phyloP scores from a whole-genome alignment of 2,797 vertebrate species.

The Sebastes itinus region DNA sequence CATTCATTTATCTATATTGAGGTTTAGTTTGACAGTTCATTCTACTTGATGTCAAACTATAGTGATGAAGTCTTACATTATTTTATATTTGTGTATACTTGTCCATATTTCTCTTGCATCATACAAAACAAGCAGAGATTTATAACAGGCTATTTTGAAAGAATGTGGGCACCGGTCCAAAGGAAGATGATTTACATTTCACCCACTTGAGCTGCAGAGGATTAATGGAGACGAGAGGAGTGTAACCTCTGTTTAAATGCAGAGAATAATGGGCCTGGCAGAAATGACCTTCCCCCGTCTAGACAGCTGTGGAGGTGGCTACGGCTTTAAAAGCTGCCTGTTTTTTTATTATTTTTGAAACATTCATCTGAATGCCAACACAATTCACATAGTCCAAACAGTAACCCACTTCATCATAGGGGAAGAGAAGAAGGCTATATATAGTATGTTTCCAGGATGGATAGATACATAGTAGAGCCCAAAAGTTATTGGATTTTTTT shows the following conservation, averaged over 20 bases:
- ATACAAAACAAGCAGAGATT: not conserved
- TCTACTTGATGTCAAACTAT: not conserved
- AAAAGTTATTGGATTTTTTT: not conserved
- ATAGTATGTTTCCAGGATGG: not conserved
- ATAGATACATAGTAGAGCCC: not conserved
- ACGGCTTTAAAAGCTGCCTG: conserved; percentile 25
- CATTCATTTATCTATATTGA: not conserved
- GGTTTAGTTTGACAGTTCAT: not conserved
- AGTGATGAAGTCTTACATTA: not conserved
- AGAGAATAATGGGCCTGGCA: conserved; percentile 54
- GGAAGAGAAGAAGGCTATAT: not conserved
- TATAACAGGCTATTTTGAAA: not conserved
- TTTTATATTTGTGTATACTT: not conserved
- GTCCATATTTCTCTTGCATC: not conserved
- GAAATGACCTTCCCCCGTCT: conserved; percentile 66
- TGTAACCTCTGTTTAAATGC: conserved; percentile 58
- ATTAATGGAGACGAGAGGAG: conserved; percentile 65
- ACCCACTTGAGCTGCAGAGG: conserved; percentile 23
- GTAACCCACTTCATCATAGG: not conserved
- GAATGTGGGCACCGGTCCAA: conserved; percentile 3
- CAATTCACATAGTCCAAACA: conserved; percentile 10
- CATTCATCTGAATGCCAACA: conserved; percentile 38
- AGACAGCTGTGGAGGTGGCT: conserved; percentile 60
- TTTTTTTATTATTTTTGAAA: not conserved
- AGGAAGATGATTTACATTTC: conserved; percentile 40